These are phyloP conservation scores for Thera britannica DNA, from an alignment of 2,888 invertebrate genomes.

Conservation along the genomic window DNA sequence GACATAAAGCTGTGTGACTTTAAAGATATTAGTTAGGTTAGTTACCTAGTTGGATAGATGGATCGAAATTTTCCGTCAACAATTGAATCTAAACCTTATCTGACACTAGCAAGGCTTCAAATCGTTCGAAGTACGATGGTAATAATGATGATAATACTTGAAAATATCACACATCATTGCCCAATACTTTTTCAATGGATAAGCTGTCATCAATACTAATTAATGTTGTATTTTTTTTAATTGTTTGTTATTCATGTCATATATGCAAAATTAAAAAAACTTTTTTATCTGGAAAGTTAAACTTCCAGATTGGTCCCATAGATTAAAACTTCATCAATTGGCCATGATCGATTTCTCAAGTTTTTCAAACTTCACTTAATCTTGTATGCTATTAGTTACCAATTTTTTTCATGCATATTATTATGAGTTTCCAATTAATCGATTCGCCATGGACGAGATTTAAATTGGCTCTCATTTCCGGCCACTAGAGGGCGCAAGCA, in stretches of 20 bases:
- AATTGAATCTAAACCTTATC: not conserved
- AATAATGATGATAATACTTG: not conserved
- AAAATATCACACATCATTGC: not conserved
- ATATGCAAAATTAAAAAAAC: too few relatives aligned
- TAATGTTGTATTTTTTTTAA: too few relatives aligned
- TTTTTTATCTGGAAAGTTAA: too few relatives aligned
- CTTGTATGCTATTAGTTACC: not conserved
- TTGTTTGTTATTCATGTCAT: too few relatives aligned
- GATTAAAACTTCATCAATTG: too few relatives aligned
- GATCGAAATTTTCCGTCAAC: slow-evolving; percentile 19
- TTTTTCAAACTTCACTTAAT: not conserved
- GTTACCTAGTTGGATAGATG: slow-evolving; percentile 41
- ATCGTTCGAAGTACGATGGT: not conserved
- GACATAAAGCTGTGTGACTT: slow-evolving; percentile 45
- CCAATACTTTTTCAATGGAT: not conserved
- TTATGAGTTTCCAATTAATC: slow-evolving; percentile 66
- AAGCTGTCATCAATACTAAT: too few relatives aligned
- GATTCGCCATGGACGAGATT: slow-evolving; percentile 74
- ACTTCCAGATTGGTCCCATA: too few relatives aligned
- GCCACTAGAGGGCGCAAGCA: slow-evolving; percentile 73
- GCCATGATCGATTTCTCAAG: too few relatives aligned
- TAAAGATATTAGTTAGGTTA: slow-evolving; percentile 47
- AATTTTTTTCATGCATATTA: slow-evolving; percentile 5
- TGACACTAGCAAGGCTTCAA: not conserved
- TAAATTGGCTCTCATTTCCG: slow-evolving; percentile 78